These are phyloP conservation scores for Osmerus eperlanus DNA, from an alignment of 2,113 vertebrate species.

Conservation along the genomic window DNA sequence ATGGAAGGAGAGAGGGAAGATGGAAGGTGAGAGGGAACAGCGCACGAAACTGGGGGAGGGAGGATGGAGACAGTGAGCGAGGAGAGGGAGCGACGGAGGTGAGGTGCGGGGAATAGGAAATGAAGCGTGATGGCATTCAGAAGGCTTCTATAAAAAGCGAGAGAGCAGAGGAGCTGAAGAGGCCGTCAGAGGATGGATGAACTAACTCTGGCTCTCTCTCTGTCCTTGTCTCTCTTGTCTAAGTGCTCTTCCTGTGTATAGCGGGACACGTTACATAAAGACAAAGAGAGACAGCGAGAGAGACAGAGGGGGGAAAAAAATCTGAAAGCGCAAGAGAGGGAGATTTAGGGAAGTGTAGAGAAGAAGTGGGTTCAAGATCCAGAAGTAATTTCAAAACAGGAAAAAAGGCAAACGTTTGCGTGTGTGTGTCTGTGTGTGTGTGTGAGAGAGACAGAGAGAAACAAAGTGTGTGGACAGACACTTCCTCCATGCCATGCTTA, in stretches of 20 bases:
- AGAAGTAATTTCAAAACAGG: constrained; percentile 56
- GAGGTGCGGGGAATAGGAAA: constrained; percentile 63
- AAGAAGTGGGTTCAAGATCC: constrained; percentile 53
- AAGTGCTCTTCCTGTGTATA: constrained; percentile 39
- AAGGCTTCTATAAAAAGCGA: constrained; percentile 57
- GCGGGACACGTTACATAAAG: constrained; percentile 30
- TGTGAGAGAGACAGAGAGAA: not conserved
- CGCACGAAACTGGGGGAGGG: not conserved
- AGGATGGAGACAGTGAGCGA: constrained; percentile 8
- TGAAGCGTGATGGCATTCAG: constrained; percentile 65
- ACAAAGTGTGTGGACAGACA: constrained; percentile 39
- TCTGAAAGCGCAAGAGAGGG: not conserved
- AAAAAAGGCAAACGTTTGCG: not conserved
- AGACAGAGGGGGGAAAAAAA: constrained; percentile 20
- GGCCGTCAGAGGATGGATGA: not conserved
- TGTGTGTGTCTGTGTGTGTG: not conserved
- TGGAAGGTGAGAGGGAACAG: not conserved
- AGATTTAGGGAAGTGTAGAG: constrained; percentile 32
- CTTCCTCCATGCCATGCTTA: constrained; percentile 47
- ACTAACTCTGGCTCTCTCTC: constrained; percentile 26
- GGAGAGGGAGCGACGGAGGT: constrained; percentile 44
- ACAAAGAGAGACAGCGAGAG: constrained; percentile 30
- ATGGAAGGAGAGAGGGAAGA: constrained; percentile 8
- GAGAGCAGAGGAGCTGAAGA: constrained; percentile 1
- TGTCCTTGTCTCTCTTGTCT: constrained; percentile 42